Percentiles rank a stretch among this genome's conserved stretches.
phyloP scores from a whole-genome alignment of 2,888 invertebrate genomes.

The Gibbula magus region DNA sequence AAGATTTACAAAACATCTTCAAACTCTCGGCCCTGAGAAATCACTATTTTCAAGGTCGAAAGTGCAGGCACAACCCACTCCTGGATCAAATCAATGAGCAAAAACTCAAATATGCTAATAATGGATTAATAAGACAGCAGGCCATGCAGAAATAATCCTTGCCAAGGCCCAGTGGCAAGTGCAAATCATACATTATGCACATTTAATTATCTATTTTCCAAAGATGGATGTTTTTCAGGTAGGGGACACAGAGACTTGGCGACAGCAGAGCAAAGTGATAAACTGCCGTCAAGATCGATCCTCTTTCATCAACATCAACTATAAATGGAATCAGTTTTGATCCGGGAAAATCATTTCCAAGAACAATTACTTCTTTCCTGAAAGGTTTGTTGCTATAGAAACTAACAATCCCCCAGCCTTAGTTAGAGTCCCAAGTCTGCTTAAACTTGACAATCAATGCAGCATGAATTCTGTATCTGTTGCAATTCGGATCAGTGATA shows the following conservation, averaged over 20 bases:
- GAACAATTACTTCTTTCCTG: conserved; percentile 13
- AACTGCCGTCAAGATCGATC: not conserved
- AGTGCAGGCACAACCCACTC: too few species aligned
- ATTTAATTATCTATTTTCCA: too few species aligned
- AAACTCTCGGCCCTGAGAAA: too few species aligned
- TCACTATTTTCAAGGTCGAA: too few species aligned
- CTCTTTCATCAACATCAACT: conserved; percentile 8
- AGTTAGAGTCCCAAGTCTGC: not conserved
- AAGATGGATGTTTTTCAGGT: not conserved
- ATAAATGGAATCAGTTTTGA: conserved; percentile 13
- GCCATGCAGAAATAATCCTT: too few species aligned
- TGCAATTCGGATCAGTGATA: not conserved
- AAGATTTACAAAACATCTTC: too few species aligned
- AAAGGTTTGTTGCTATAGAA: conserved; percentile 4
- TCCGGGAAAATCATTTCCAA: conserved; percentile 5
- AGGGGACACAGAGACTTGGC: not conserved
- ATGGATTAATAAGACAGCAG: too few species aligned
- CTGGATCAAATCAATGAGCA: too few species aligned
- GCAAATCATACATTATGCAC: too few species aligned
- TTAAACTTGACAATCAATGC: conserved; percentile 2
- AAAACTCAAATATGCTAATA: too few species aligned
- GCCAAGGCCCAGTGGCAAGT: too few species aligned
- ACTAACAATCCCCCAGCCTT: not conserved
- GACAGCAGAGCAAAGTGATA: not conserved
- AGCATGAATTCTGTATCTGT: not conserved